Evolutionary conservation across 2,797 vertebrate species (phyloP).

Genomic region (Morus bassanus): DNA sequence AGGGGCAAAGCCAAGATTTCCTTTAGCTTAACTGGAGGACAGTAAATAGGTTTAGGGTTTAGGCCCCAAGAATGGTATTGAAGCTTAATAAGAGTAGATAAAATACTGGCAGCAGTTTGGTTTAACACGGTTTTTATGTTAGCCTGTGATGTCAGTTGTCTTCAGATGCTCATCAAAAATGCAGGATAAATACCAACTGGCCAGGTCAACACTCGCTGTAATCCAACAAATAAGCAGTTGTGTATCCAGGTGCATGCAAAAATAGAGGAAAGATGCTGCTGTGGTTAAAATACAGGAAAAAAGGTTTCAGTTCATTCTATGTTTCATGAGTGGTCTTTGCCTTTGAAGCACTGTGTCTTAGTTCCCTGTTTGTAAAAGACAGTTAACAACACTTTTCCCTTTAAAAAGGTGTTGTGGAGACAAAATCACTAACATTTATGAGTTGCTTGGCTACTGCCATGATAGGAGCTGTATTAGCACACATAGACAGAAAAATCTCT

Average conservation of each 20-base stretch:
- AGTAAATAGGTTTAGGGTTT: not conserved
- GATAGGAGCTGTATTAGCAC: not conserved
- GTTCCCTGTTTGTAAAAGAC: not conserved
- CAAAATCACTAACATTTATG: not conserved
- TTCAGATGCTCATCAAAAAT: not conserved
- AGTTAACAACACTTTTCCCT: not conserved
- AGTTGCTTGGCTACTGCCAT: constrained; percentile 3
- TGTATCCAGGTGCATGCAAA: not conserved
- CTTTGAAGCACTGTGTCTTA: not conserved
- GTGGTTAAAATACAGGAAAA: not conserved
- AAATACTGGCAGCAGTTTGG: not conserved
- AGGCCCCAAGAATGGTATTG: not conserved
- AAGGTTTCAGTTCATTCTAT: not conserved
- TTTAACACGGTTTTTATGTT: not conserved
- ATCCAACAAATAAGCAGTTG: not conserved
- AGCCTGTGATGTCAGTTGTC: not conserved
- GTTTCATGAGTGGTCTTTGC: not conserved
- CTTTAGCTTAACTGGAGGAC: not conserved
- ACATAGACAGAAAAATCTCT: not conserved
- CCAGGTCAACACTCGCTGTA: not conserved
- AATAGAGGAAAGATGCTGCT: not conserved
- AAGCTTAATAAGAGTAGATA: not conserved
- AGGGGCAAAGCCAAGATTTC: not conserved
- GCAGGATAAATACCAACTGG: not conserved
- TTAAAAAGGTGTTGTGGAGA: constrained; percentile 1